Percentiles rank a stretch among this genome's conserved stretches.
These are phyloP conservation scores for Thunnus albacares DNA, from an alignment of 2,797 vertebrate genomes.

Conservation along the genomic window DNA sequence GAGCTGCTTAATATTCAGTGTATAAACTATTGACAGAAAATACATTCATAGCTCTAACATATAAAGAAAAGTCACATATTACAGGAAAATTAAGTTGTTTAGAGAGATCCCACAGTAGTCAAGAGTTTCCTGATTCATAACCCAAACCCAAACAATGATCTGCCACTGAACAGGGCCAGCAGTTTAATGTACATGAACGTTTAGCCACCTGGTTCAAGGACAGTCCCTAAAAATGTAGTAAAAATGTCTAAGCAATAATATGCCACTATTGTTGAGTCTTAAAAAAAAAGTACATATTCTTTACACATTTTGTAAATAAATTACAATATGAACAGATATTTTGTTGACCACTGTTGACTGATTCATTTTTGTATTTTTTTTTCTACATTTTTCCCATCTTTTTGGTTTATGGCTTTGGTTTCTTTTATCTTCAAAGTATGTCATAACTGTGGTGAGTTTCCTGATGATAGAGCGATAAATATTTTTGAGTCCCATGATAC, in stretches of 20 bases:
- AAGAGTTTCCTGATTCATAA: background rate
- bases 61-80: too few relatives aligned
- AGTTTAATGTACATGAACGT: background rate
- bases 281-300: background rate
- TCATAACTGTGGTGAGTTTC: background rate
- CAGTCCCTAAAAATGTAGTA: too few relatives aligned
- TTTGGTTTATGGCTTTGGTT: background rate
- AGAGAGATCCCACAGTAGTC: background rate
- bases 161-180: background rate
- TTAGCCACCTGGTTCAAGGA: background rate
- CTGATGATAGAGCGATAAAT: background rate
- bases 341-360: too few relatives aligned
- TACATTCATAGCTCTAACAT: background rate
- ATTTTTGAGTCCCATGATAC: background rate
- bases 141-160: background rate
- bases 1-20: background rate
- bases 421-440: background rate
- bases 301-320: background rate
- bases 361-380: too few relatives aligned
- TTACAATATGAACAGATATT: too few relatives aligned
- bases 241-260: background rate
- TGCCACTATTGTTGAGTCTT: background rate
- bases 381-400: too few relatives aligned
- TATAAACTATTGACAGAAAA: background rate
- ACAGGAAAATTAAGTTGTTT: too few relatives aligned